phyloP scores from a whole-genome alignment of 53 echinoderm and acorn worm species.

The Arbacia lixula region DNA sequence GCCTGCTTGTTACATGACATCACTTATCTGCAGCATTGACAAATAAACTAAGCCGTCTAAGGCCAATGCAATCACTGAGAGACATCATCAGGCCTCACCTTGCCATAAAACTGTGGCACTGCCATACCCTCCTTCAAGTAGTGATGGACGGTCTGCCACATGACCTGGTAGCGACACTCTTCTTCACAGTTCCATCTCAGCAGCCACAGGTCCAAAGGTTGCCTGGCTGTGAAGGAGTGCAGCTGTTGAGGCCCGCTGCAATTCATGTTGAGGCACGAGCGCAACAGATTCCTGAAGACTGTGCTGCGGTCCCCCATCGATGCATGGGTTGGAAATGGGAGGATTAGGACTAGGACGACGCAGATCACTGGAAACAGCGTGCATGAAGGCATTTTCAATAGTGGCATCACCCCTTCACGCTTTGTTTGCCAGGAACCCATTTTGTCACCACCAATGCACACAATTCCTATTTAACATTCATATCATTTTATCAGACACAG shows the following conservation, averaged over 20 bases:
- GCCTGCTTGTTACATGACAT: no score
- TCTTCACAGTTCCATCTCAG: conserved; percentile 81
- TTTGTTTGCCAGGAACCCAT: no score
- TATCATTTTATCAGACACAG: no score
- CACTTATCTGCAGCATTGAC: no score
- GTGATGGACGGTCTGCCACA: conserved; percentile 79
- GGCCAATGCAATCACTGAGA: no score
- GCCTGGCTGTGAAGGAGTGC: conserved; percentile 49
- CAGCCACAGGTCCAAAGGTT: conserved; percentile 60
- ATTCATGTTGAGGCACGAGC: conserved; percentile 64
- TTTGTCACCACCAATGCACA: no score
- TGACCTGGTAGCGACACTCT: conserved; percentile 80
- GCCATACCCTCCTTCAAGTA: not conserved
- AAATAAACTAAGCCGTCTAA: no score
- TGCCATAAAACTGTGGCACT: conserved; percentile 93
- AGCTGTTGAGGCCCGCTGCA: conserved; percentile 59
- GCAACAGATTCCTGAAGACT: conserved; percentile 56
- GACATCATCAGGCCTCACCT: no score
- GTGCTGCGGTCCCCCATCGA: not conserved
- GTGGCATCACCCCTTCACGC: no score
- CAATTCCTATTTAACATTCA: no score
- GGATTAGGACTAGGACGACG: not conserved
- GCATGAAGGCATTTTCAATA: no score
- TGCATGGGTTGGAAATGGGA: not conserved
- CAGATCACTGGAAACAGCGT: no score